phyloP scores from a whole-genome alignment of 2,113 vertebrate species.

The Colossoma macropomum region DNA sequence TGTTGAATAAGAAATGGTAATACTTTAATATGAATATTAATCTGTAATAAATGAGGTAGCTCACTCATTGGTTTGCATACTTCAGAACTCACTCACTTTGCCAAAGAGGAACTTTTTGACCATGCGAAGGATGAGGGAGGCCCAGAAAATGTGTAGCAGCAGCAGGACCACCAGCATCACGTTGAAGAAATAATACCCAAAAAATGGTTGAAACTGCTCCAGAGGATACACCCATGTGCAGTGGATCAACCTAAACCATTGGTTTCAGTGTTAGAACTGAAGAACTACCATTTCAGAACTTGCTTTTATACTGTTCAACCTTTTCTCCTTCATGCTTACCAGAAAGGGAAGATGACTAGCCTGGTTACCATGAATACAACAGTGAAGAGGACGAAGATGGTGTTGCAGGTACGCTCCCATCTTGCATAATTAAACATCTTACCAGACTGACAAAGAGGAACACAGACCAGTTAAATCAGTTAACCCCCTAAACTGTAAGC shows the following conservation, averaged over 20 bases:
- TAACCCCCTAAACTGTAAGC: not conserved
- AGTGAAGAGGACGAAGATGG: conserved; percentile 85
- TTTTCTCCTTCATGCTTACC: conserved; percentile 77
- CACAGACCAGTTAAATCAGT: not conserved
- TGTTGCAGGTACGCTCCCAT: conserved; percentile 80
- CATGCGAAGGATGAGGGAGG: conserved; percentile 84
- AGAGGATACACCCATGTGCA: conserved; percentile 84
- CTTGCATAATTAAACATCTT: conserved; percentile 91
- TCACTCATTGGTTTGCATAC: not conserved
- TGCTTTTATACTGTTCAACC: not conserved
- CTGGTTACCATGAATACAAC: conserved; percentile 82
- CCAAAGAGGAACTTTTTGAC: conserved; percentile 81
- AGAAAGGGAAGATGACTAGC: conserved; percentile 88
- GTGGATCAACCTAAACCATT: conserved; percentile 80
- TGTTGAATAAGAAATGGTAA: not conserved
- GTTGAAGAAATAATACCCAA: conserved; percentile 92
- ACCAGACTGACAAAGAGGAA: conserved; percentile 76
- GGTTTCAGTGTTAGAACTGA: not conserved
- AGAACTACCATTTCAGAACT: not conserved
- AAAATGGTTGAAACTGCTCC: conserved; percentile 79
- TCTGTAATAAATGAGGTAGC: no score
- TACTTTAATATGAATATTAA: no score
- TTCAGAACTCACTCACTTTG: conserved; percentile 78
- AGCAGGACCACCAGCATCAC: conserved; percentile 82
- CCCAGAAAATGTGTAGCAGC: conserved; percentile 90